Percentiles rank a stretch among this genome's conserved stretches.
phyloP scores from a whole-genome alignment of 1,140 invertebrate genomes.

The Scylla paramamosain region DNA sequence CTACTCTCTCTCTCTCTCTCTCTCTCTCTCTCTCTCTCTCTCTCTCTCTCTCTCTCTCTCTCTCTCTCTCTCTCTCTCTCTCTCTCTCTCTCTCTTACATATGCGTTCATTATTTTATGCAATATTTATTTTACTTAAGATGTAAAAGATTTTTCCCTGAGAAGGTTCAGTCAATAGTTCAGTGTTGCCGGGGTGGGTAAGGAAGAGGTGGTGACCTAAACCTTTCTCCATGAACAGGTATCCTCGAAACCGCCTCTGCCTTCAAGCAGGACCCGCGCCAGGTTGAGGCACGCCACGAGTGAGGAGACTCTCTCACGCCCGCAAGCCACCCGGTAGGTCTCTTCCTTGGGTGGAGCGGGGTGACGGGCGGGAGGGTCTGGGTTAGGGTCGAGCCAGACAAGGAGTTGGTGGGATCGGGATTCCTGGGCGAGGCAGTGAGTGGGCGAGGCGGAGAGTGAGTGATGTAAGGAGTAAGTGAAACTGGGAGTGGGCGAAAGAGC shows the following conservation, averaged over 20 bases:
- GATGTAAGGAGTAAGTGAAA: not conserved
- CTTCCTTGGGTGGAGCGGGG: not conserved
- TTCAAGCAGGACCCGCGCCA: conserved; percentile 38
- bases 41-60: too few relatives aligned
- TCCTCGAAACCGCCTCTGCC: conserved; percentile 74
- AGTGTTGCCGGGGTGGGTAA: not conserved
- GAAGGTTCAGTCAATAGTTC: not conserved
- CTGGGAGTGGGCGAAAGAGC: not conserved
- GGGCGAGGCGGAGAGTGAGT: not conserved
- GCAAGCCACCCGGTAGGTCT: conserved; percentile 6
- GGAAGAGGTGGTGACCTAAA: not conserved
- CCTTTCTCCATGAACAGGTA: conserved; percentile 55
- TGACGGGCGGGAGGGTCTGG: not conserved
- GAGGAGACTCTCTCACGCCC: conserved; percentile 67
- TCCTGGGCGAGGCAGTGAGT: not conserved
- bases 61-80: too few relatives aligned
- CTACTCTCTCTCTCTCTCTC: too few relatives aligned
- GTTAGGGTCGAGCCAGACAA: not conserved
- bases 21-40: too few relatives aligned
- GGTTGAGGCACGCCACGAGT: conserved; percentile 72
- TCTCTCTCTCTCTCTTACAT: too few relatives aligned
- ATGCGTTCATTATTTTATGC: too few relatives aligned
- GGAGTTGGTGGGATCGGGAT: not conserved
- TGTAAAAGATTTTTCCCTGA: too few relatives aligned
- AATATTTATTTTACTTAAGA: too few relatives aligned